Evolutionary conservation across 2,888 invertebrate species (phyloP).

Genomic region (Yponomeuta malinellus): DNA sequence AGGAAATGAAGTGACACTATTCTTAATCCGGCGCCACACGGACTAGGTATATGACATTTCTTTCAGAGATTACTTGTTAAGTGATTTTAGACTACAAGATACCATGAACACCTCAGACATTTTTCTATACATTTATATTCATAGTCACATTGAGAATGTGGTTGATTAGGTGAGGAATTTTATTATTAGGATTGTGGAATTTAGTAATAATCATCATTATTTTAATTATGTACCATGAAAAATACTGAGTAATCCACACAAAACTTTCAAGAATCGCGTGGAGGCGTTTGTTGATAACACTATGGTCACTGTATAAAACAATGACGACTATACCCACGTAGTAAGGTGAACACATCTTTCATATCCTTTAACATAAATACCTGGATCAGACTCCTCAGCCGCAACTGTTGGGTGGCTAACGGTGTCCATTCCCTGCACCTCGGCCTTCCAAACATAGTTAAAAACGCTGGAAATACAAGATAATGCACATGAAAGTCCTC

Average conservation of each 20-base stretch:
- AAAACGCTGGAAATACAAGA: not conserved
- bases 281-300: conserved; percentile 22
- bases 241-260: not conserved
- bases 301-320: conserved; percentile 17
- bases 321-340: not conserved
- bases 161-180: too few relatives aligned
- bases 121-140: too few relatives aligned
- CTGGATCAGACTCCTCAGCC: conserved; percentile 86
- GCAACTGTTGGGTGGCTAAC: conserved; percentile 88
- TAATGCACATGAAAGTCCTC: not conserved
- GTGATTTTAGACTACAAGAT: too few relatives aligned
- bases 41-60: too few relatives aligned
- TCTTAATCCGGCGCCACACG: too few relatives aligned
- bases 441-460: conserved; percentile 75
- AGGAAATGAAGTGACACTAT: too few relatives aligned
- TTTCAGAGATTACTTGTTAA: too few relatives aligned
- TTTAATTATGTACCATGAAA: not conserved
- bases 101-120: too few relatives aligned
- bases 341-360: conserved; percentile 3
- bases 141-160: too few relatives aligned
- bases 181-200: too few relatives aligned
- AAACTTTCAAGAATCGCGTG: not conserved
- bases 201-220: too few relatives aligned
- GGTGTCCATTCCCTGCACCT: conserved; percentile 88
- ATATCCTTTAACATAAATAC: conserved; percentile 47